A percentile compares a stretch with the other conserved stretches of the same genome.
These are phyloP conservation scores for Leistus spinibarbis DNA, from an alignment of 2,888 invertebrate species.

Conservation along the genomic window DNA sequence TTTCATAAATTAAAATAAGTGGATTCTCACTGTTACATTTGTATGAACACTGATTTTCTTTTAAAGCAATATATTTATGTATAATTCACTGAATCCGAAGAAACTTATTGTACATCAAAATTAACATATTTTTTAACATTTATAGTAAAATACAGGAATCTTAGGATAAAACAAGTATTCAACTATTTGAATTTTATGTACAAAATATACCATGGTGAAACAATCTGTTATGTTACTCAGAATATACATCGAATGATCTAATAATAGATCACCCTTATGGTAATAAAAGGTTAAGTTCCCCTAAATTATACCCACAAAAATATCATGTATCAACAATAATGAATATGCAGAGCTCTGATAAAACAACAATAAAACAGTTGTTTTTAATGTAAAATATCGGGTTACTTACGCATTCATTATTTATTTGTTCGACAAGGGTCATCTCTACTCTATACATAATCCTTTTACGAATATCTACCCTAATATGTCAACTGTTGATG, in stretches of 20 bases:
- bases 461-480: slow-evolving; percentile 33
- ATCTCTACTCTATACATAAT: slow-evolving; percentile 19
- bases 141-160: no score
- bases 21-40: no score
- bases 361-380: slow-evolving; percentile 18
- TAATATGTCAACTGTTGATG: slow-evolving; percentile 38
- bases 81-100: no score
- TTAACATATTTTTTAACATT: no score
- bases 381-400: slow-evolving; percentile 15
- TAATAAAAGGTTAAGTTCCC: not conserved
- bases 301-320: not conserved
- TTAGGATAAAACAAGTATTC: no score
- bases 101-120: no score
- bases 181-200: no score
- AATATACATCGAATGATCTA: not conserved
- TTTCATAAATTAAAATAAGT: no score
- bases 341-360: slow-evolving; percentile 2
- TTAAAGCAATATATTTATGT: no score
- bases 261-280: not conserved
- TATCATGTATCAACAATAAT: slow-evolving; percentile 1
- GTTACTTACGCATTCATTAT: slow-evolving; percentile 17
- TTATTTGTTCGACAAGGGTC: slow-evolving; percentile 5
- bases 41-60: no score
- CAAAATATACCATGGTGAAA: not conserved
- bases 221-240: not conserved